Evolutionary conservation across 2,888 invertebrate species (phyloP).

Genomic region (Cancer borealis): DNA sequence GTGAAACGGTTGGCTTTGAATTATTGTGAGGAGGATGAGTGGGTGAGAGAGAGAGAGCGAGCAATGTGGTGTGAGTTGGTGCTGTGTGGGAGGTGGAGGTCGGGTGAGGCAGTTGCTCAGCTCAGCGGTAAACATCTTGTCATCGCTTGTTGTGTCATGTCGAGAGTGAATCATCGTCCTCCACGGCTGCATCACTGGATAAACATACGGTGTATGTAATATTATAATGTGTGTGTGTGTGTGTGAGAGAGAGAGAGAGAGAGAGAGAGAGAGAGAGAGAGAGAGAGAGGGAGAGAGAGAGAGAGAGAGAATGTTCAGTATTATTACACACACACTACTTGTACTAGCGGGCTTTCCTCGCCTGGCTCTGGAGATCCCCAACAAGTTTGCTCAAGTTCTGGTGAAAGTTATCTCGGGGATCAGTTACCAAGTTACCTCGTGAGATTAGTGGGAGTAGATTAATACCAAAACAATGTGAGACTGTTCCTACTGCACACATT

Average conservation of each 20-base stretch:
- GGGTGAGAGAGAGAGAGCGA: not conserved
- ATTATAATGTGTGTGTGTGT: too few species aligned
- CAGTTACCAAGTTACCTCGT: constrained; percentile 40
- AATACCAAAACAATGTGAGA: not conserved
- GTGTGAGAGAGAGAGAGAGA: not conserved
- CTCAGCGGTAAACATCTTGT: constrained; percentile 24
- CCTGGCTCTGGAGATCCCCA: not conserved
- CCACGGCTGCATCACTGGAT: not conserved
- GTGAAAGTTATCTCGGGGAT: constrained; percentile 16
- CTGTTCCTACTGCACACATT: not conserved
- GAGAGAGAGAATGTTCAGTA: not conserved
- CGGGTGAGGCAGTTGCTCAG: not conserved
- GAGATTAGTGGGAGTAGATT: constrained; percentile 9
- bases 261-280: constrained; percentile 24
- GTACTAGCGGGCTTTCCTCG: constrained; percentile 2
- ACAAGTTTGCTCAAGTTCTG: constrained; percentile 24
- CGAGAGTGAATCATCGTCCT: constrained; percentile 11
- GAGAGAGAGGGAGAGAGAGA: constrained; percentile 35
- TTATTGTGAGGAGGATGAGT: not conserved
- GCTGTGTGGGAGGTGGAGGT: not conserved
- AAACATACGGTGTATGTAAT: not conserved
- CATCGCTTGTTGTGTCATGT: constrained; percentile 17
- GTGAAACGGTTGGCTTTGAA: not conserved
- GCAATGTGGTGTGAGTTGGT: not conserved
- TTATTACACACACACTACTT: not conserved